Evolutionary conservation across 2,888 invertebrate genomes (phyloP).

Genomic region (Augiades crinisus): DNA sequence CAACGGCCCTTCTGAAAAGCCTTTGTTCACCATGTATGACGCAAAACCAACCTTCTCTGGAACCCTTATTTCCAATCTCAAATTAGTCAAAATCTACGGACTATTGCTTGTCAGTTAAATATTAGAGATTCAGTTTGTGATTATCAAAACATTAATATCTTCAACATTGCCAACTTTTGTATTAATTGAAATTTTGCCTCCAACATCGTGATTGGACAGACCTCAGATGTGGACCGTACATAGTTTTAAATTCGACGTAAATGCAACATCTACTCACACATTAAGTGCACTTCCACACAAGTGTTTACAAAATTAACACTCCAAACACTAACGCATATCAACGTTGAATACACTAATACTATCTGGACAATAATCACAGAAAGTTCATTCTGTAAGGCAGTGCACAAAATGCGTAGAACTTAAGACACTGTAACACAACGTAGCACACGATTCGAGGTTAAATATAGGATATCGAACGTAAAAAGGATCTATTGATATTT

Average conservation of each 20-base stretch:
- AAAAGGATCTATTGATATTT: slow-evolving; percentile 20
- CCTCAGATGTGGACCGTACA: background rate
- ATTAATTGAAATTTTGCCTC: background rate
- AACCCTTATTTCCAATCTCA: background rate
- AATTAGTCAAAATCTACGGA: background rate
- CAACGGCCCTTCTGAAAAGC: background rate
- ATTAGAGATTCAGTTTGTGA: background rate
- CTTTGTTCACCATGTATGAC: background rate
- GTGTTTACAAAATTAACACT: slow-evolving; percentile 22
- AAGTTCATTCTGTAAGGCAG: slow-evolving; percentile 49
- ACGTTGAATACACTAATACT: slow-evolving; percentile 24
- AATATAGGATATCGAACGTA: slow-evolving; percentile 33
- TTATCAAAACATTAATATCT: background rate
- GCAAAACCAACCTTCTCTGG: background rate
- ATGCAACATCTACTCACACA: slow-evolving; percentile 50
- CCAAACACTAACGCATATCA: slow-evolving; percentile 6
- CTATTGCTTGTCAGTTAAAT: background rate
- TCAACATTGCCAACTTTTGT: background rate
- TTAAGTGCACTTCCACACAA: slow-evolving; percentile 67
- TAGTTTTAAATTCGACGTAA: slow-evolving; percentile 37
- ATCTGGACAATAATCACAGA: slow-evolving; percentile 40
- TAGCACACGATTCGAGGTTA: background rate
- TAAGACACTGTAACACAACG: slow-evolving; percentile 18
- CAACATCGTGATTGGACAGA: background rate
- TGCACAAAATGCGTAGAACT: slow-evolving; percentile 54